A percentile compares a stretch with the other conserved stretches of the same genome.
Evolutionary conservation across 2,797 vertebrate genomes (phyloP).

Genomic region (Hemitrygon akajei): DNA sequence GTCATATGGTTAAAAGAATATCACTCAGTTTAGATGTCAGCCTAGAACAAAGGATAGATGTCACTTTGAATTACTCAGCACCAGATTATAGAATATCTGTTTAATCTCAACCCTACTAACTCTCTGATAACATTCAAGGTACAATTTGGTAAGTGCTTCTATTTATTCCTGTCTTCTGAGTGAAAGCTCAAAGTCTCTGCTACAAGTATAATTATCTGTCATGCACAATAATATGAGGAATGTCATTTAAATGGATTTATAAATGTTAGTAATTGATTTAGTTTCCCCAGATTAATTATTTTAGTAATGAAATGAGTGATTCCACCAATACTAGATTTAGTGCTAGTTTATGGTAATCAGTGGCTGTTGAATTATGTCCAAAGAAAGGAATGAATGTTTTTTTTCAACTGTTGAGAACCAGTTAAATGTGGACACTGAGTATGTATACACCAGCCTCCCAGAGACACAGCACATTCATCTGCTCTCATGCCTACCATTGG

Average conservation of each 20-base stretch:
- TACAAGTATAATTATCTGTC: background rate
- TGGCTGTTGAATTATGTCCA: background rate
- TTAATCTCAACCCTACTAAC: background rate
- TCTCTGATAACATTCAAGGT: background rate
- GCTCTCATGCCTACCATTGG: background rate
- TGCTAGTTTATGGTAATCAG: background rate
- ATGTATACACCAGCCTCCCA: background rate
- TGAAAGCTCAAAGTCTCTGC: background rate
- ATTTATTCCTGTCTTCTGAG: background rate
- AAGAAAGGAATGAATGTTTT: too few relatives aligned
- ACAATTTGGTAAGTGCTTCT: background rate
- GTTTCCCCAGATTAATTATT: background rate
- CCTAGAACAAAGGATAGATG: background rate
- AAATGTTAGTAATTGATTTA: background rate
- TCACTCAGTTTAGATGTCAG: conserved; percentile 11
- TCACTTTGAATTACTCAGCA: background rate
- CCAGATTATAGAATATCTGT: background rate
- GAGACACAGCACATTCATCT: background rate
- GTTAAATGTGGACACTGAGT: background rate
- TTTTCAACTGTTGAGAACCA: background rate
- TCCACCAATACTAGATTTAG: background rate
- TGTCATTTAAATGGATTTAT: background rate
- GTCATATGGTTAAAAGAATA: background rate
- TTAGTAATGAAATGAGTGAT: background rate
- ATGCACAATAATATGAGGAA: background rate